These are phyloP conservation scores for Ceratitis capitata DNA, from an alignment of 1,140 invertebrate species.

Conservation along the genomic window DNA sequence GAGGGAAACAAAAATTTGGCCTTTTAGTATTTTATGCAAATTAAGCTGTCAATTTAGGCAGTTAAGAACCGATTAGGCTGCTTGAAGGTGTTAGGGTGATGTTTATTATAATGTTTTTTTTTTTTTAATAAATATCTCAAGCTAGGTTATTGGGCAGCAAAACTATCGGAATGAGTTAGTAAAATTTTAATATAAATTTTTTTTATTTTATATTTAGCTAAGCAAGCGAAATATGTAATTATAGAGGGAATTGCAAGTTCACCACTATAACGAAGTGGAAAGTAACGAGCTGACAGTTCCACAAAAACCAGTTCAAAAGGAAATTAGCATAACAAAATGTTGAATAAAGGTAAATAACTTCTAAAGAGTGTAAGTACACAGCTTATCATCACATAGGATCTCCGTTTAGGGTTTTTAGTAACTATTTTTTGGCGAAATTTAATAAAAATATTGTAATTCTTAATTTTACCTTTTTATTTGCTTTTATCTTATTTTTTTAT, in stretches of 20 bases:
- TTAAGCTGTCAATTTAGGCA: constrained; percentile 50
- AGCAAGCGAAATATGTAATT: constrained; percentile 49
- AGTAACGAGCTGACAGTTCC: neutral
- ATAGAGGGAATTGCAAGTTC: neutral
- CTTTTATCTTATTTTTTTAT: too few species aligned
- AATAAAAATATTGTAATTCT: too few species aligned
- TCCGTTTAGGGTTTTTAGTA: neutral
- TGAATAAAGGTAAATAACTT: constrained; percentile 49
- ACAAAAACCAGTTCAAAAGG: neutral
- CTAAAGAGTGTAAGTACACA: too few species aligned
- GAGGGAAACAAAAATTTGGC: neutral
- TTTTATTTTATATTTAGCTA: neutral
- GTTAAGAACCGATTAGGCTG: constrained; percentile 46
- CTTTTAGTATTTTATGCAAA: constrained; percentile 52
- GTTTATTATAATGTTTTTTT: constrained; percentile 45
- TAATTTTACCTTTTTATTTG: too few species aligned
- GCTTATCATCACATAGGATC: constrained; percentile 39
- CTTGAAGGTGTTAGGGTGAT: constrained; percentile 50
- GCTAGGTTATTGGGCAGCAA: too few species aligned
- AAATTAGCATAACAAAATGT: constrained; percentile 47
- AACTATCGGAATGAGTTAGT: neutral
- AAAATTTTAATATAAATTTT: neutral
- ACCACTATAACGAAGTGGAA: neutral
- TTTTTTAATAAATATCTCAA: neutral
- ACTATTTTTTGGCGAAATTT: too few species aligned